Conservation (phyloP, 30 jellyfish, hydroid and myxozoan genomes). For the Aurelia aurita complex sp. Pacific region DNA sequence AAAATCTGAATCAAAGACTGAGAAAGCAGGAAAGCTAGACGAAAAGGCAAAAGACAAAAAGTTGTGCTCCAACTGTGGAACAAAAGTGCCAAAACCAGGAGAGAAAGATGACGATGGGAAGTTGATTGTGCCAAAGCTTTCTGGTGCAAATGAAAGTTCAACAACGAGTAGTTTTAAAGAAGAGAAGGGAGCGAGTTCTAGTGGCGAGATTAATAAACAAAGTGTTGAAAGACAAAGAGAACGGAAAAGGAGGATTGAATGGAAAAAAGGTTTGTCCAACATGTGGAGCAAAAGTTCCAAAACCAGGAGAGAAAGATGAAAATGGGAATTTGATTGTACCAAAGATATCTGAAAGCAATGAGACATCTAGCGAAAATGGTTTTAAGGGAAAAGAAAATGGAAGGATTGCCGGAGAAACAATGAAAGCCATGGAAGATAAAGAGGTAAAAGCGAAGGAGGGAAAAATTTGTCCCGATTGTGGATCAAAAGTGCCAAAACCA, state of each 20-base stretch:
- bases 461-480: conserved; percentile 16
- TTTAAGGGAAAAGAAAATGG: background rate
- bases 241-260: background rate
- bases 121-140: conserved; percentile 24
- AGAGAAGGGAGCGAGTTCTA: background rate
- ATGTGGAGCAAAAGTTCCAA: conserved; percentile 33
- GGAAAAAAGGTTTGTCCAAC: background rate
- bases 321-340: conserved; percentile 37
- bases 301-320: conserved; percentile 29
- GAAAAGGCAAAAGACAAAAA: background rate
- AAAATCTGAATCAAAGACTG: background rate
- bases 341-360: conserved; percentile 22
- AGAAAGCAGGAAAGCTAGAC: background rate
- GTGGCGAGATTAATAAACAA: background rate
- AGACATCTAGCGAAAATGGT: background rate
- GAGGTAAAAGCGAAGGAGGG: background rate
- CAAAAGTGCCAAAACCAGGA: conserved; percentile 29
- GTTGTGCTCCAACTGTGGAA: conserved; percentile 6
- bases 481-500: conserved; percentile 25
- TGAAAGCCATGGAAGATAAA: background rate
- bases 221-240: background rate
- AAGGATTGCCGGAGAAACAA: background rate
- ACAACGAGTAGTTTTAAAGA: background rate
- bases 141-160: background rate
- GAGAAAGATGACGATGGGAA: background rate